phyloP scores from a whole-genome alignment of 2,113 vertebrate genomes.

The Patagioenas fasciata region DNA sequence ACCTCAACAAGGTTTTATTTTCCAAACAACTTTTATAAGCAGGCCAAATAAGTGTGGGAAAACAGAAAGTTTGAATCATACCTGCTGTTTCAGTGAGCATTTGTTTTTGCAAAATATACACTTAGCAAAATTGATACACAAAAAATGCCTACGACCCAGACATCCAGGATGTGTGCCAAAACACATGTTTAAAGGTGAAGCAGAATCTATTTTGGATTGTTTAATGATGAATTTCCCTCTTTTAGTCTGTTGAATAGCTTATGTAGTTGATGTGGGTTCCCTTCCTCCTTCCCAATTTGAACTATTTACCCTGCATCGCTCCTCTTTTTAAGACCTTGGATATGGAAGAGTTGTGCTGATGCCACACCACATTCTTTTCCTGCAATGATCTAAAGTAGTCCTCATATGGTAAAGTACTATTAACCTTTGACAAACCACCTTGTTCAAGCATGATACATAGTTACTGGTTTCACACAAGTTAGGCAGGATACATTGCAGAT shows the following conservation, averaged over 20 bases:
- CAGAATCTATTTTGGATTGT: background rate
- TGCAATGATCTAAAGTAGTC: background rate
- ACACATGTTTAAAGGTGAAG: background rate
- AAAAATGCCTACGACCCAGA: background rate
- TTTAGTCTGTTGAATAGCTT: background rate
- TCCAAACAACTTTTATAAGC: background rate
- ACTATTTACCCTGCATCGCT: background rate
- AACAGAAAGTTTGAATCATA: background rate
- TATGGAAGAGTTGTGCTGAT: background rate
- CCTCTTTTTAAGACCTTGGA: background rate
- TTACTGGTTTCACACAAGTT: conserved; percentile 39
- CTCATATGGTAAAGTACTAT: background rate
- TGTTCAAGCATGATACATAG: conserved; percentile 45
- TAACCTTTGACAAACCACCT: conserved; percentile 39
- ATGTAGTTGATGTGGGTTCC: background rate
- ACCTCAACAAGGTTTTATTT: background rate
- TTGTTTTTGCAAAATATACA: background rate
- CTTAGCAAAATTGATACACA: background rate
- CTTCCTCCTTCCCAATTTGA: background rate
- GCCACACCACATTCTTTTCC: conserved; percentile 12
- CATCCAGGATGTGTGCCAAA: background rate
- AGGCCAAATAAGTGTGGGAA: background rate
- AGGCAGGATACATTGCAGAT: conserved; percentile 1
- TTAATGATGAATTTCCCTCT: background rate
- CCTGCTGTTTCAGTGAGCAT: background rate